Base-by-base conservation (phyloP, 2,888 invertebrate species). In the Drosophila multiciliata region DNA sequence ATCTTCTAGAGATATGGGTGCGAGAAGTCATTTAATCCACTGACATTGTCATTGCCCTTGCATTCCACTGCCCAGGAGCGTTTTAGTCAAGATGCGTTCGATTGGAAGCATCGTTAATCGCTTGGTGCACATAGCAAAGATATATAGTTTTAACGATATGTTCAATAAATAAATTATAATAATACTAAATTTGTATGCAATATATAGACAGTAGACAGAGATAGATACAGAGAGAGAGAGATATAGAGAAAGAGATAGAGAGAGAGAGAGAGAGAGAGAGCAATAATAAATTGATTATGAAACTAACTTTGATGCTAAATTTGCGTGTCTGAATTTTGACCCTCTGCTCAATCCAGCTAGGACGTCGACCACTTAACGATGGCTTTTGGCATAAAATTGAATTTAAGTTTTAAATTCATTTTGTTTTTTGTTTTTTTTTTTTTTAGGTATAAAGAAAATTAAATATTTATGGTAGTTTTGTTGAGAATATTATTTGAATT, bases 281-380 rank as follows among this genome's bases (percentile, higher is more conserved):
- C 89, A 79, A 84, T 87, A 86, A 88, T 66, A 87, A 88, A 83
- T 88, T 84, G 80, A 83, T 83, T 78, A 89, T 92, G 92, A 92
- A 91, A 93, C 93, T 93, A 93, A 93, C 93, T 93, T 93, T 93
- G 92, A 92, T 93, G 92, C 93, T 93, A 93, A 92, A 93, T 93
- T 93, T 93, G 92, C 93, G 92, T 92, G 93, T 92, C 92, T 93
- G 93, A 91, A 92, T 92, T 92, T 93, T 93, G 93, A 93, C 92
- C 93, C 93, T 93, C 92, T 93, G 93, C 91, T 93, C 93, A 92
- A 93, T 93, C 93, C 93, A 93, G 93, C 93, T 93, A 91, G 92
- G 89, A 91, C 93, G 93, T 92, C 93, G 93, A 92, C 92, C 92
- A 92, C 92, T 92, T 89, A 92, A 90, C 86, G 92, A 92, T 91